These are phyloP conservation scores for Clinocottus analis DNA, from an alignment of 2,113 vertebrate genomes.

Conservation along the genomic window DNA sequence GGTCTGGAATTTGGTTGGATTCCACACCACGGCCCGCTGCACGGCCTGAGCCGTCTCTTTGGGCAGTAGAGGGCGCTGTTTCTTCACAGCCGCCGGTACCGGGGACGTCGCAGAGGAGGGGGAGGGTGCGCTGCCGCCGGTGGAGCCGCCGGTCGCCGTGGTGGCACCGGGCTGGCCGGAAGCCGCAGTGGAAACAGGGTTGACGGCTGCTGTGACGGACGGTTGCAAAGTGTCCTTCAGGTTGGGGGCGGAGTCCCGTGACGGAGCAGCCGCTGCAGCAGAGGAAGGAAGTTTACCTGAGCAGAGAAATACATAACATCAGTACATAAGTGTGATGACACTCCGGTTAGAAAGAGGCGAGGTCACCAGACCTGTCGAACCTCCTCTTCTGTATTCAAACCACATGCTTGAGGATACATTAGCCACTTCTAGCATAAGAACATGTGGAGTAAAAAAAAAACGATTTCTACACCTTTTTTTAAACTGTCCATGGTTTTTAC, in stretches of 20 bases:
- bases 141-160: conserved; percentile 74
- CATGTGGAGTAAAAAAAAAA: too few relatives aligned
- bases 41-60: conserved; percentile 92
- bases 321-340: not conserved
- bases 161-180: conserved; percentile 79
- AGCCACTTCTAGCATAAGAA: not conserved
- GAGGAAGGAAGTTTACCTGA: conserved; percentile 87
- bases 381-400: not conserved
- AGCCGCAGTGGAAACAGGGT: conserved; percentile 70
- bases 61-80: conserved; percentile 96
- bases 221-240: conserved; percentile 84
- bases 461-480: not conserved
- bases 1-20: conserved; percentile 93
- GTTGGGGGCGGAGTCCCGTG: conserved; percentile 83
- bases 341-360: not conserved
- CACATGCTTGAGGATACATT: not conserved
- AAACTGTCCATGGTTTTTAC: not conserved
- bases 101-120: conserved; percentile 80
- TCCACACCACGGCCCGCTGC: conserved; percentile 93
- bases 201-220: conserved; percentile 75
- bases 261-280: conserved; percentile 77
- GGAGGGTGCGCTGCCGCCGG: conserved; percentile 60
- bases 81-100: conserved; percentile 86
- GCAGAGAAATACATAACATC: not conserved
- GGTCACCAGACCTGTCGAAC: not conserved